Evolutionary conservation across 2,797 vertebrate genomes (phyloP).

Genomic region (Ctenochaetus hawaiiensis): DNA sequence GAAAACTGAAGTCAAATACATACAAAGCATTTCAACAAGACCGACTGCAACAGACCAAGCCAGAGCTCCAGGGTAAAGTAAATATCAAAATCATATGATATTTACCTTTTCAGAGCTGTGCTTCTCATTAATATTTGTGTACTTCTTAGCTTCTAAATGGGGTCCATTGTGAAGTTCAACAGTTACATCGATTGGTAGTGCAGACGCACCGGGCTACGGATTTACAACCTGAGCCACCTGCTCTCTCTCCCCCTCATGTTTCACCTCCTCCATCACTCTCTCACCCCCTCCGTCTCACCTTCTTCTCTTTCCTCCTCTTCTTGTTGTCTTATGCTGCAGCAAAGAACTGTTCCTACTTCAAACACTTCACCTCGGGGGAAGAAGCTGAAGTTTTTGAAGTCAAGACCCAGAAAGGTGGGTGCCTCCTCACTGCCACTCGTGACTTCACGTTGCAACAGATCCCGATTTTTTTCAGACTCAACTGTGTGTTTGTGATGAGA

Average conservation of each 20-base stretch:
- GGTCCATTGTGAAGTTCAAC: slow-evolving; percentile 6
- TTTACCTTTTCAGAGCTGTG: not conserved
- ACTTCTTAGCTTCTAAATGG: not conserved
- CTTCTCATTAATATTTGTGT: not conserved
- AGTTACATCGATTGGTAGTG: slow-evolving; percentile 34
- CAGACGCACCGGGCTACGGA: slow-evolving; percentile 20
- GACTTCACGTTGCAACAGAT: slow-evolving; percentile 7
- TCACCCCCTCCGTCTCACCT: not conserved
- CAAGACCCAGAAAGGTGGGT: slow-evolving; percentile 97
- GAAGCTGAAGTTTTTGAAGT: slow-evolving; percentile 96
- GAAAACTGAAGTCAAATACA: not conserved
- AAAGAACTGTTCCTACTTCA: slow-evolving; percentile 97
- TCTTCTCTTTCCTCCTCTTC: slow-evolving; percentile 1
- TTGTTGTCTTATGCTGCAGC: slow-evolving; percentile 78
- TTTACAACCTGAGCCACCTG: slow-evolving; percentile 42
- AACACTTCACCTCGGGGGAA: slow-evolving; percentile 96
- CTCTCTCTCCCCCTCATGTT: slow-evolving; percentile 40
- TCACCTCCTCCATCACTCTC: slow-evolving; percentile 50
- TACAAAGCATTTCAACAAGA: not conserved
- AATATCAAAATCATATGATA: not conserved
- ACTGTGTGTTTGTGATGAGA: not conserved
- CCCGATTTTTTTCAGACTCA: not conserved
- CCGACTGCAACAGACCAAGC: not conserved
- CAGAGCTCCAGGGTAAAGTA: not conserved
- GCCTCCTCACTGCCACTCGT: slow-evolving; percentile 10